Evolutionary conservation across 2,113 vertebrate species (phyloP).

Genomic region (Geococcyx californianus): DNA sequence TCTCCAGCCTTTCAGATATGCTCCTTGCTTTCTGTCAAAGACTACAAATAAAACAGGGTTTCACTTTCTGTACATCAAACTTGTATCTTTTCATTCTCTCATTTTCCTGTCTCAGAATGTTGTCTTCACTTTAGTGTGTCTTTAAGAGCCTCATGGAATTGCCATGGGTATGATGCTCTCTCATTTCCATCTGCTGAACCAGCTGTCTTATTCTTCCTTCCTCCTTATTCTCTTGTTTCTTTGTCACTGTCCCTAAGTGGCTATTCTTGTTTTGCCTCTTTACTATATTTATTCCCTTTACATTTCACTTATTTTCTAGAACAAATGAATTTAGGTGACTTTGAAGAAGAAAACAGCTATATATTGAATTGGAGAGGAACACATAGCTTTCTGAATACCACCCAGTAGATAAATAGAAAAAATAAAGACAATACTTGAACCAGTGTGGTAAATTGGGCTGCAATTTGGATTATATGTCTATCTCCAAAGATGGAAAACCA

Average conservation of each 20-base stretch:
- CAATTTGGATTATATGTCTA: constrained; percentile 21
- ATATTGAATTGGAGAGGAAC: neutral
- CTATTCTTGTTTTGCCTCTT: neutral
- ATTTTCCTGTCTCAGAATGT: neutral
- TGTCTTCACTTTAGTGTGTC: neutral
- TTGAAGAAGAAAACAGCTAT: neutral
- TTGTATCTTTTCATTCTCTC: neutral
- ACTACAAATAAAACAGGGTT: neutral
- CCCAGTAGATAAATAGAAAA: neutral
- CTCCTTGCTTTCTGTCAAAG: neutral
- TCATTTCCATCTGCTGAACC: neutral
- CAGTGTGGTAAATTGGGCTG: neutral
- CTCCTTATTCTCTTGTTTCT: neutral
- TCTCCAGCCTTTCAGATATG: neutral
- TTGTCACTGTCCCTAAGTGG: neutral
- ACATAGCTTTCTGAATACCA: neutral
- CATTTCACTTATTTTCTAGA: neutral
- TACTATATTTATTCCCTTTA: neutral
- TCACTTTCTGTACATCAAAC: neutral
- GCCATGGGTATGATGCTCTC: neutral
- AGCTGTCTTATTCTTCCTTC: neutral
- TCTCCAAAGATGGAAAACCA: constrained; percentile 3
- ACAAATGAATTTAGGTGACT: neutral
- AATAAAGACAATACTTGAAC: neutral
- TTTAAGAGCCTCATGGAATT: neutral